Evolutionary conservation across 2,888 invertebrate species (phyloP), one percentile per base, ranked within the genome.

Genomic region (Lucinisca nassula): DNA sequence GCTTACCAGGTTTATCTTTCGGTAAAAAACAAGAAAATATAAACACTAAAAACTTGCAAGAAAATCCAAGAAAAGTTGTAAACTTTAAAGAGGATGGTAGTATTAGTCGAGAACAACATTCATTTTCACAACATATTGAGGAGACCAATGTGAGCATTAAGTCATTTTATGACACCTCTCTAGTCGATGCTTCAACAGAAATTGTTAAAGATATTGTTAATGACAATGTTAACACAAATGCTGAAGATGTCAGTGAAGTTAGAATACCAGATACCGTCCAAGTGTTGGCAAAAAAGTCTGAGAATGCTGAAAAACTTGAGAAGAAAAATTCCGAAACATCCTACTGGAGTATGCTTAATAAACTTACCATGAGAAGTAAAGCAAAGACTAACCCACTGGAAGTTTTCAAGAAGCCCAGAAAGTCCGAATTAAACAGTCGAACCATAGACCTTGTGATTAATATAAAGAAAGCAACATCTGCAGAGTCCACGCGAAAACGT

Each of bases 401-500:
- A 35, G 35, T 17, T 12, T 6, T 35, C 17, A 67, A 67, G 67
- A 67, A 67, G 17, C 67, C 67, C 6, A 67, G 21, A 67, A 67
- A 35, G 67, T 35, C 67, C 4, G 67, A 67, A 67, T 35, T 67
- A 21, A 24, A 67, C 35, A 67, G 35, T 35, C 32, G 94, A 37
- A 95, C 95, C 35, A 87, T 87, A 38, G 93, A 91, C 35, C 83
- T 95, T 24, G 93, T 94, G 30, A 78, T 87, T 61, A 87, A 90
- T 70, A 74, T 95, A 27, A 91, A 91, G 38, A 83, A 83, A 32
- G 94, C 95, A 0, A 86, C 87, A 35, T 92, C 94, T 10, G 61
- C 80, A 4, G 96, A 97, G 27, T 97, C 97, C 2, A 97, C 97
- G 90, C 96, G 97, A 88, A 97, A 97, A 77, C 97, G 98, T 92